Evolutionary conservation across 2,888 invertebrate genomes (phyloP), one percentile per base, ranked within the genome.

Genomic region (Philereme transversata): DNA sequence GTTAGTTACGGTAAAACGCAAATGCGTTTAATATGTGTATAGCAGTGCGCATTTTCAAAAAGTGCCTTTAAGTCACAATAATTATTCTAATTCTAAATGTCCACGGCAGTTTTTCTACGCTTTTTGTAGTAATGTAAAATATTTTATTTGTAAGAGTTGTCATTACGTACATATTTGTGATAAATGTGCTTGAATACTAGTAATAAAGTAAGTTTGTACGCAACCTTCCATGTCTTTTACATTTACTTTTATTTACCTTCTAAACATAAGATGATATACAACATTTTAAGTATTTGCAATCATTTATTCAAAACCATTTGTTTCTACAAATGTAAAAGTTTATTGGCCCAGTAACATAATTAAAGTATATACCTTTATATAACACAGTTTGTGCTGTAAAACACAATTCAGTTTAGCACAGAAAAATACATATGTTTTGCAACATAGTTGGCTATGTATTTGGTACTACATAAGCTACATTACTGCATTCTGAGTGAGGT

Each of bases 131-230:
- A 36, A 11, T 49, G 38, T 44, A 36, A 43, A 8, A 47, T 52
- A 48, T 52, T 54, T 54, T 40, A 7, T 38, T 5, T 10, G 54
- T 55, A 51, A 49, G 49, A 50, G 40, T 51, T 50, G 48, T 55
- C 35, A 58, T 10, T 71, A 76, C 76, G 77, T 81, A 81, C 79
- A 79, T 73, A 76, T 81, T 82, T 89, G 89, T 90, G 88, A 88
- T 90, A 22, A 22, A 87, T 74, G 79, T 82, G 81, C 80, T 86
- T 86, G 57, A 54, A 48, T 60, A 60, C 51, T 51, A 57, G 51
- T 47, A 55, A 60, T 52, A 57, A 62, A 53, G 22, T 2, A 50
- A 44, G 34, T 34, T 33, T 43, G 43, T 47, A 22, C 22, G 3
- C 22, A 47, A 47, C 36, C 5, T 11, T 10, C n/a, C 7, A 43